Conservation (phyloP, 1,140 invertebrate species). For the Mamestra configurata region DNA sequence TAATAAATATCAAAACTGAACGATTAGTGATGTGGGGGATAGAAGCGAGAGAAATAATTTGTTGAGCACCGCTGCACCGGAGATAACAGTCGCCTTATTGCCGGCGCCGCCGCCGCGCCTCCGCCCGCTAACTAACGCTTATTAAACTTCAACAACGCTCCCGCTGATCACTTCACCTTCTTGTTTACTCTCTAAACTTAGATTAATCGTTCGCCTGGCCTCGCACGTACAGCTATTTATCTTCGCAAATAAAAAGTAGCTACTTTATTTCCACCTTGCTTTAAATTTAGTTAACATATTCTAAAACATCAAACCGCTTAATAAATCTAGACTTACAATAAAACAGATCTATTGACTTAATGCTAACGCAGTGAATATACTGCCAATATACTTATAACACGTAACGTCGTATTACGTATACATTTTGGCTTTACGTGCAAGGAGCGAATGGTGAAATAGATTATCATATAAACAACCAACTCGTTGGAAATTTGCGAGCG, state of each 20-base stretch:
- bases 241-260: constrained; percentile 60
- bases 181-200: constrained; percentile 86
- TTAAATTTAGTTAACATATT: constrained; percentile 29
- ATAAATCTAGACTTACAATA: constrained; percentile 31
- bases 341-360: constrained; percentile 14
- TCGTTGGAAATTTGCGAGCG: constrained; percentile 33
- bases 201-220: constrained; percentile 82
- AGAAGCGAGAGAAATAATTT: constrained; percentile 73
- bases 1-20: constrained; percentile 19
- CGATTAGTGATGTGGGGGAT: constrained; percentile 50
- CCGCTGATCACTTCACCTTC: constrained; percentile 86
- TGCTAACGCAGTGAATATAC: constrained; percentile 7
- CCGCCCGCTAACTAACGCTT: constrained; percentile 84
- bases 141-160: constrained; percentile 86
- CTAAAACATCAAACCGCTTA: constrained; percentile 10
- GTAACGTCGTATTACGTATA: constrained; percentile 14
- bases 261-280: constrained; percentile 16
- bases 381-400: neutral
- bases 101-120: constrained; percentile 74
- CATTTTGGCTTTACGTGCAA: constrained; percentile 33
- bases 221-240: constrained; percentile 73
- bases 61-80: constrained; percentile 74
- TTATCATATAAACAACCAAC: constrained; percentile 60
- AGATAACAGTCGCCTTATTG: constrained; percentile 84
- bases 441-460: constrained; percentile 52